Conservation (phyloP, 2,888 invertebrate species). For the Macrostomum cliftonense region DNA sequence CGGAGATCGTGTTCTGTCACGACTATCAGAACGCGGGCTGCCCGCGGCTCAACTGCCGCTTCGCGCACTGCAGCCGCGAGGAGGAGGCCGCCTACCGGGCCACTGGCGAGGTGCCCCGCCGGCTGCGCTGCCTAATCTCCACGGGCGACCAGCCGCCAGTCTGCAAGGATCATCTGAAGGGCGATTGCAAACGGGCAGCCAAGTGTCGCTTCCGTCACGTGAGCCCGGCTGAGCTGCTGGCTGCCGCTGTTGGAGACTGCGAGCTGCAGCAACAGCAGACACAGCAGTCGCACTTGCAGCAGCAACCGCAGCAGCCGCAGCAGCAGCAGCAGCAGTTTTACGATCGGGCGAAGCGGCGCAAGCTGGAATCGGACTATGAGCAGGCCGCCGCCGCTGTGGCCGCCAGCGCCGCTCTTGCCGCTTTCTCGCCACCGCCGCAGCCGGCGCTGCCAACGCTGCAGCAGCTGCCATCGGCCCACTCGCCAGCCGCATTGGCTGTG, state of each 20-base stretch:
- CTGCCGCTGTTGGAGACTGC: slow-evolving; percentile 40
- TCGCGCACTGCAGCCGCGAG: slow-evolving; percentile 55
- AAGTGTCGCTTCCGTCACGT: slow-evolving; percentile 42
- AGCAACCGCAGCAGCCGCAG: slow-evolving; percentile 16
- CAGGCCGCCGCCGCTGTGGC: too few species aligned
- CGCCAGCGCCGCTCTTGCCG: too few species aligned
- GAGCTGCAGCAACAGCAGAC: slow-evolving; percentile 20
- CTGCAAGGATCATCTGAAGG: slow-evolving; percentile 48
- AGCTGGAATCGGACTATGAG: too few species aligned
- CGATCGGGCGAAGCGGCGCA: too few species aligned
- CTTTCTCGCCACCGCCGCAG: too few species aligned
- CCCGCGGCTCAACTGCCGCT: slow-evolving; percentile 53
- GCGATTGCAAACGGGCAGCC: slow-evolving; percentile 43
- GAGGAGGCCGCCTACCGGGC: slow-evolving; percentile 53
- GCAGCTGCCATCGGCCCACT: slow-evolving; percentile 12
- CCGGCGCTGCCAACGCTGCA: too few species aligned
- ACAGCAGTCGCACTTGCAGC: slow-evolving; percentile 13
- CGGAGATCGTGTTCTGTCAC: slow-evolving; percentile 42
- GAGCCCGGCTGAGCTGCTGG: background rate
- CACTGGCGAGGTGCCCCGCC: slow-evolving; percentile 51
- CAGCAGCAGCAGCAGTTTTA: slow-evolving; percentile 2
- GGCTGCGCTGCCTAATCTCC: slow-evolving; percentile 15
- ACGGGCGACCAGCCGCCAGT: slow-evolving; percentile 32
- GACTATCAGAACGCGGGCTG: slow-evolving; percentile 55
- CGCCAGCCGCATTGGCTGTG: slow-evolving; percentile 25